A percentile compares a stretch with the other conserved stretches of the same genome.
Conservation (phyloP, 2,888 invertebrate species). For the Tanypteryx hageni region DNA sequence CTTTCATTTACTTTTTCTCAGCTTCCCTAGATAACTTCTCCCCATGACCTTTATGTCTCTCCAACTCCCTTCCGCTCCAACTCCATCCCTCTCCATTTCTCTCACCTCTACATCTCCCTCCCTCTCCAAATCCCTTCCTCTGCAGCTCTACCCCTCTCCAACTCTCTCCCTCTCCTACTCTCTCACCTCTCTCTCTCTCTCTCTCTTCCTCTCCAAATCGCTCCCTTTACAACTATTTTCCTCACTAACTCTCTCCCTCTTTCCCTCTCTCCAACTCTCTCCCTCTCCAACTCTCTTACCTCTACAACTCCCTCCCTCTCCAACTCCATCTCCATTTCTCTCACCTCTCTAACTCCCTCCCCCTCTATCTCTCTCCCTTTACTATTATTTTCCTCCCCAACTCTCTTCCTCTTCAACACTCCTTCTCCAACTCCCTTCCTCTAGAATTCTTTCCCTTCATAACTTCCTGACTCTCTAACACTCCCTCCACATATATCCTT, state of each 20-base stretch:
- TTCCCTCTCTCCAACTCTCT: neutral
- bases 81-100: neutral
- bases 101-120: too few relatives aligned
- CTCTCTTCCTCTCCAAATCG: too few relatives aligned
- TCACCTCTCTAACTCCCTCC: slow-evolving; percentile 27
- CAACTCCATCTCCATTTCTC: neutral
- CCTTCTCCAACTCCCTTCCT: neutral
- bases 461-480: neutral
- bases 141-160: slow-evolving; percentile 17
- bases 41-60: neutral
- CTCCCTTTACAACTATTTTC: neutral
- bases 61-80: neutral
- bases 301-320: neutral
- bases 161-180: neutral
- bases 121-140: too few relatives aligned
- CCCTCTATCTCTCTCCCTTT: neutral
- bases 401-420: neutral
- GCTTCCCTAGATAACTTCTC: too few relatives aligned
- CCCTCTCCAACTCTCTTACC: neutral
- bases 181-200: too few relatives aligned
- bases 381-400: neutral
- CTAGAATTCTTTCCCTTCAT: slow-evolving; percentile 13
- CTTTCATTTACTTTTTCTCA: neutral
- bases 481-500: neutral
- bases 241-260: slow-evolving; percentile 20